phyloP scores from a whole-genome alignment of 2,888 invertebrate genomes.

The Blastobasis adustella region DNA sequence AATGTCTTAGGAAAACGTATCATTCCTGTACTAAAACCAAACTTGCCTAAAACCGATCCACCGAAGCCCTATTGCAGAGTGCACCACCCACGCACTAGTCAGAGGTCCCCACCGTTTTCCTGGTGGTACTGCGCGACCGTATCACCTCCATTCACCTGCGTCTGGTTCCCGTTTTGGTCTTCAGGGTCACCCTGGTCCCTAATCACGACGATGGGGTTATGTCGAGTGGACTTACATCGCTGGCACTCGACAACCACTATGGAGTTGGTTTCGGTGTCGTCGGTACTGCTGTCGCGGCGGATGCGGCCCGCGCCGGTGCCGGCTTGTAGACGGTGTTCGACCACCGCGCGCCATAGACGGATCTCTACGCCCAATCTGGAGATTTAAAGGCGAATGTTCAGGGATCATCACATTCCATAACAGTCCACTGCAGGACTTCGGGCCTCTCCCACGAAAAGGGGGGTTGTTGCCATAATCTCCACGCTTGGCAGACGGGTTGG shows the following conservation, averaged over 20 bases:
- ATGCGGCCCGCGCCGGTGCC: slow-evolving; percentile 40
- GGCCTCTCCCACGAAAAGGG: no score
- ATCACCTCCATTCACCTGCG: slow-evolving; percentile 27
- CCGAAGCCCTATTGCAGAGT: slow-evolving; percentile 52
- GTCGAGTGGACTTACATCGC: slow-evolving; percentile 40
- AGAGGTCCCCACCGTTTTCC: slow-evolving; percentile 54
- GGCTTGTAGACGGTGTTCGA: slow-evolving; percentile 69
- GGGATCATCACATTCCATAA: no score
- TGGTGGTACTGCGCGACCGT: slow-evolving; percentile 41
- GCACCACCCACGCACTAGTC: slow-evolving; percentile 71
- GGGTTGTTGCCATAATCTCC: no score
- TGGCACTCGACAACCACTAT: slow-evolving; percentile 64
- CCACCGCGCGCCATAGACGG: slow-evolving; percentile 88
- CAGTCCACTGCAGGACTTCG: no score
- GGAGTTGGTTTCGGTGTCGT: slow-evolving; percentile 62
- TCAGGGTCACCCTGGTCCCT: slow-evolving; percentile 26
- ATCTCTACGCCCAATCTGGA: slow-evolving; percentile 87
- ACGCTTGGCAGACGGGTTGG: no score
- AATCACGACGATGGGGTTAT: slow-evolving; percentile 56
- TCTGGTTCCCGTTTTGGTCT: no score
- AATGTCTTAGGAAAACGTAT: neutral
- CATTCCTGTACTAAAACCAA: neutral
- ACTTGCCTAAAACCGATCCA: neutral
- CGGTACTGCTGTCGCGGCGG: slow-evolving; percentile 60
- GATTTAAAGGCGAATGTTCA: slow-evolving; percentile 8